Conservation (phyloP, 2,888 invertebrate species). For the Drosophila conformis region DNA sequence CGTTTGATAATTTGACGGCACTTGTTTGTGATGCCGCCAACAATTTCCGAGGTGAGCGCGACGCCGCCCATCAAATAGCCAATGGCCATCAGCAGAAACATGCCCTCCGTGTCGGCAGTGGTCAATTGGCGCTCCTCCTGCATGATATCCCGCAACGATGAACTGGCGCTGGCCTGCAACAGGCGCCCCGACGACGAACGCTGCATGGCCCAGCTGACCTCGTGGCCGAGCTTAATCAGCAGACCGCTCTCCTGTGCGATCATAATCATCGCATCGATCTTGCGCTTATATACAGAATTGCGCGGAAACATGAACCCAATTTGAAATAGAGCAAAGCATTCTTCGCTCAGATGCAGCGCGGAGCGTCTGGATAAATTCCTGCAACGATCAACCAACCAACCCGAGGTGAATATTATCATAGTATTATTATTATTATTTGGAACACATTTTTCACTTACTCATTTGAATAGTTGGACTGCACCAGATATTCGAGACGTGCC, state of each 20-base stretch:
- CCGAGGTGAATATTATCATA: background rate
- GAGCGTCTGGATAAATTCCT: constrained; percentile 87
- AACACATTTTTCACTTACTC: constrained; percentile 84
- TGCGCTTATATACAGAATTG: constrained; percentile 88
- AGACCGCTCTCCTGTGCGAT: constrained; percentile 89
- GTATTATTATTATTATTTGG: background rate
- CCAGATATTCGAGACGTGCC: constrained; percentile 90
- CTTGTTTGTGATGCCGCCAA: constrained; percentile 89
- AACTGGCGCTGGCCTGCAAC: constrained; percentile 87
- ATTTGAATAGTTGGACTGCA: constrained; percentile 89
- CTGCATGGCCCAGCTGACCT: constrained; percentile 91
- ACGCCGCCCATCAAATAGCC: constrained; percentile 89
- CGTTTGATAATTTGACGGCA: constrained; percentile 85
- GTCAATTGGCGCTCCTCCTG: constrained; percentile 91
- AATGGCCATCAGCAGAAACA: constrained; percentile 90
- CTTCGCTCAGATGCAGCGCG: constrained; percentile 89
- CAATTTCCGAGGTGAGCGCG: constrained; percentile 89
- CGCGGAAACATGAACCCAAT: constrained; percentile 88
- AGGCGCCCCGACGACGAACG: constrained; percentile 87
- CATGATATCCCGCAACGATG: constrained; percentile 84
- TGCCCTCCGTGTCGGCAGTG: constrained; percentile 92
- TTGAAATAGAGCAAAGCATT: constrained; percentile 91
- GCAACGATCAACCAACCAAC: background rate
- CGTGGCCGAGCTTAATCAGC: constrained; percentile 88
- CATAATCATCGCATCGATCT: constrained; percentile 87